Conservation (phyloP, 1,140 invertebrate species). For the Brachionus calyciflorus region DNA sequence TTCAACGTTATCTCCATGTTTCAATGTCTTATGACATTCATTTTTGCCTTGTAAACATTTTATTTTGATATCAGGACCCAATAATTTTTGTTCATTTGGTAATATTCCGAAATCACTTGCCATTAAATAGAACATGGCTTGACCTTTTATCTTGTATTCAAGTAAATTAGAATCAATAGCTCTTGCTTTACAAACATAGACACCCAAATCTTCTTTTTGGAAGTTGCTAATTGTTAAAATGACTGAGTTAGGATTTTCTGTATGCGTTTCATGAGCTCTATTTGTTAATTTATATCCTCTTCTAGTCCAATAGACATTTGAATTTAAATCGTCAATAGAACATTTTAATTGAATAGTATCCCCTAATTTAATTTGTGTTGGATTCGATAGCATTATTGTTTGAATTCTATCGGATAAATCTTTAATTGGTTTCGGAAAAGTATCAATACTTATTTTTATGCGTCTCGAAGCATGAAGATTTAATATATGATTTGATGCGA, state of each 20-base stretch:
- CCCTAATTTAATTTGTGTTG: constrained; percentile 1
- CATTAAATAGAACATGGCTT: constrained; percentile 20
- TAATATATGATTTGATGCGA: not conserved
- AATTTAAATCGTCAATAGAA: constrained; percentile 9
- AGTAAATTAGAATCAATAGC: constrained; percentile 19
- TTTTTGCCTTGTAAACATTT: constrained; percentile 10
- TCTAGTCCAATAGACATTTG: constrained; percentile 8
- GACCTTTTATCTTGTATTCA: constrained; percentile 9
- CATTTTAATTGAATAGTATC: constrained; percentile 8
- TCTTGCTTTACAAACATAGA: constrained; percentile 11
- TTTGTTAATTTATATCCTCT: not conserved
- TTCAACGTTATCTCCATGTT: not conserved
- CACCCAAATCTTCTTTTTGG: constrained; percentile 26
- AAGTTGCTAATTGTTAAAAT: constrained; percentile 5
- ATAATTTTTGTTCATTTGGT: not conserved
- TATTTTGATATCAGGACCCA: constrained; percentile 5
- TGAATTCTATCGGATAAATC: constrained; percentile 27
- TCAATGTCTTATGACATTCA: not conserved
- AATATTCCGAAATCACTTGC: constrained; percentile 9
- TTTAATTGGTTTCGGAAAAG: not conserved
- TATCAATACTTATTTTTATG: constrained; percentile 25
- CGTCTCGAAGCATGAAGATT: constrained; percentile 5
- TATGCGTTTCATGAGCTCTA: not conserved
- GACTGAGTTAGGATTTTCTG: not conserved
- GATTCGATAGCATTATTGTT: not conserved